These are phyloP conservation scores for Drosophila ogumai DNA, from an alignment of 1,140 invertebrate genomes.

Conservation along the genomic window DNA sequence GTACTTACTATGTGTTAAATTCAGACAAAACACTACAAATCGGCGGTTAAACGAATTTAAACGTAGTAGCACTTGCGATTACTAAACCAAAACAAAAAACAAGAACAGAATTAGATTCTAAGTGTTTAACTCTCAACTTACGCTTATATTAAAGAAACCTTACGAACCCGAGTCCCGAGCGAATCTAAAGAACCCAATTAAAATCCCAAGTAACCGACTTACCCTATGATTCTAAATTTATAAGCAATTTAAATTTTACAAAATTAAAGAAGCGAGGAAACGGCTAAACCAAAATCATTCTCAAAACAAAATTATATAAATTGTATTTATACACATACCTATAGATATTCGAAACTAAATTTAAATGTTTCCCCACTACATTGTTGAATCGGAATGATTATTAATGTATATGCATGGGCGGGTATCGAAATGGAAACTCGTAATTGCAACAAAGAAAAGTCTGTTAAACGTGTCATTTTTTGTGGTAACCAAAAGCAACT, in stretches of 20 bases:
- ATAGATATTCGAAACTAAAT: slow-evolving; percentile 50
- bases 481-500: slow-evolving; percentile 71
- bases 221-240: slow-evolving; percentile 75
- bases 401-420: slow-evolving; percentile 40
- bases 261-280: slow-evolving; percentile 25
- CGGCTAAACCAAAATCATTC: slow-evolving; percentile 13
- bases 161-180: background rate
- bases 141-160: slow-evolving; percentile 41
- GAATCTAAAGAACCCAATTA: background rate
- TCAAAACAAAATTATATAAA: slow-evolving; percentile 47
- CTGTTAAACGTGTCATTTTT: slow-evolving; percentile 80
- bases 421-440: slow-evolving; percentile 43
- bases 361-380: slow-evolving; percentile 62
- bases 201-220: slow-evolving; percentile 8
- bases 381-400: slow-evolving; percentile 35
- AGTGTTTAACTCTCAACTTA: slow-evolving; percentile 48
- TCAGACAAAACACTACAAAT: slow-evolving; percentile 34
- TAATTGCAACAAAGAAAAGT: slow-evolving; percentile 73
- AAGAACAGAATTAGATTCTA: slow-evolving; percentile 30
- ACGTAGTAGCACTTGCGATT: slow-evolving; percentile 65
- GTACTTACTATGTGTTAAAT: slow-evolving; percentile 41
- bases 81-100: slow-evolving; percentile 3
- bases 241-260: slow-evolving; percentile 83
- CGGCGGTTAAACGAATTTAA: slow-evolving; percentile 77
- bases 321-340: slow-evolving; percentile 27